Evolutionary conservation across 2,888 invertebrate species (phyloP).

Genomic region (Apodemia hepburni): DNA sequence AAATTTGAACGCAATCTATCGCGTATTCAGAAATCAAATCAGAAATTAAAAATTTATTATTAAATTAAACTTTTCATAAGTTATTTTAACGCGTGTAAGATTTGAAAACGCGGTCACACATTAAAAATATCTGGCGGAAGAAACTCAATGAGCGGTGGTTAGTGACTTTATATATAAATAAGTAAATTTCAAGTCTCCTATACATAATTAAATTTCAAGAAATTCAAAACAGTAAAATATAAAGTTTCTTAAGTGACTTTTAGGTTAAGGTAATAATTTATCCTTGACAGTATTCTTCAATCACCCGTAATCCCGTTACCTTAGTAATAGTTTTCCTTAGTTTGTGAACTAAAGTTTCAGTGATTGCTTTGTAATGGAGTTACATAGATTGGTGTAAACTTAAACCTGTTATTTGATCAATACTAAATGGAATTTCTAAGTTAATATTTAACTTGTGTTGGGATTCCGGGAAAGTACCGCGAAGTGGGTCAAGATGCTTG

Average conservation of each 20-base stretch:
- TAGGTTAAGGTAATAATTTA: neutral
- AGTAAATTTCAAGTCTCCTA: no score
- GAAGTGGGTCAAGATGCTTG: conserved; percentile 32
- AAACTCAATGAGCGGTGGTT: no score
- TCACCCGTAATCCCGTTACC: neutral
- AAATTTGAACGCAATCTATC: no score
- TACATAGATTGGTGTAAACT: neutral
- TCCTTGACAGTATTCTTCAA: neutral
- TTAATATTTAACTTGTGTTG: conserved; percentile 29
- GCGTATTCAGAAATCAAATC: no score
- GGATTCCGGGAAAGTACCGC: conserved; percentile 30
- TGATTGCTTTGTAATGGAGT: conserved; percentile 15
- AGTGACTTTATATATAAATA: no score
- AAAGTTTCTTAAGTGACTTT: neutral
- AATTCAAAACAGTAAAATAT: no score
- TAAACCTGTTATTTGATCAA: conserved; percentile 7
- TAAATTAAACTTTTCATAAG: no score
- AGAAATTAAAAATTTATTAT: no score
- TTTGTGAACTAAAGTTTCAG: conserved; percentile 7
- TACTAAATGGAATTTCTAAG: conserved; percentile 28
- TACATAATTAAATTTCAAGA: no score
- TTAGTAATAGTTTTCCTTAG: neutral
- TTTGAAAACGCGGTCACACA: no score
- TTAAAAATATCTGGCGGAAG: no score
- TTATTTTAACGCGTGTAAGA: no score